Base-by-base conservation (phyloP, 1,140 invertebrate genomes). In the Bilobella aurantiaca region DNA sequence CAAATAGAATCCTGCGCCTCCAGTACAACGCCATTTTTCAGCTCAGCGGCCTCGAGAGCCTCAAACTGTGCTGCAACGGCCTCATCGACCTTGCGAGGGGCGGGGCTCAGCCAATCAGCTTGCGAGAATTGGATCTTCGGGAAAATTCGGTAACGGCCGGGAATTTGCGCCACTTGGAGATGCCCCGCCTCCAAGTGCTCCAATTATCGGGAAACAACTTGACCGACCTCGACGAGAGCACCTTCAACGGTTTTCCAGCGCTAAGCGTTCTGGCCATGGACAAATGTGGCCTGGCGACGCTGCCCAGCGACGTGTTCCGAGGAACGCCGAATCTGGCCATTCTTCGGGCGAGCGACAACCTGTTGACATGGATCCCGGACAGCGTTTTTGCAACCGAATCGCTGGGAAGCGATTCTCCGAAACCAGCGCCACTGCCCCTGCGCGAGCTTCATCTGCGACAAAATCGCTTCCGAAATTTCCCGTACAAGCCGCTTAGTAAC, bases 161-260 rank as follows among this genome's bases (percentile, higher is more conserved):
- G 21, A 58, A 32, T 30, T 58, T 73, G 30, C 76, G 82, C 21
- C 82, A 83, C 65, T 77, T 91, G 18, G 84, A 87, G 69, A 83
- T 91, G 47, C 83, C 85, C 1, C 86, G 85, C 29, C 78, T 91
- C 65, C 82, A 86, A 63, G 82, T 83, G 0, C 78, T 94, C 25
- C 82, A 84, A 66, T 75, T 89, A 3, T 87, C 87, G 1, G 79
- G 83, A 58, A 93, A 92, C 75, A 89, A 91, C 76, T 87, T 91
- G 28, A 86, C 82, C 27, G 79, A 84, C 49, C 77, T 89, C 42
- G 82, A 84, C 49, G 81, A 83, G 21, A 81, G 81, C 66, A 83
- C 86, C 23, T 82, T 92, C 58, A 83, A 85, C 56, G 86, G 87
- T 32, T 75, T 93, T 65, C 85, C 85, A 0, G 86, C 86, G 0